Evolutionary conservation across 2,888 invertebrate genomes (phyloP).

Genomic region (Polydrusus pterygomalis): DNA sequence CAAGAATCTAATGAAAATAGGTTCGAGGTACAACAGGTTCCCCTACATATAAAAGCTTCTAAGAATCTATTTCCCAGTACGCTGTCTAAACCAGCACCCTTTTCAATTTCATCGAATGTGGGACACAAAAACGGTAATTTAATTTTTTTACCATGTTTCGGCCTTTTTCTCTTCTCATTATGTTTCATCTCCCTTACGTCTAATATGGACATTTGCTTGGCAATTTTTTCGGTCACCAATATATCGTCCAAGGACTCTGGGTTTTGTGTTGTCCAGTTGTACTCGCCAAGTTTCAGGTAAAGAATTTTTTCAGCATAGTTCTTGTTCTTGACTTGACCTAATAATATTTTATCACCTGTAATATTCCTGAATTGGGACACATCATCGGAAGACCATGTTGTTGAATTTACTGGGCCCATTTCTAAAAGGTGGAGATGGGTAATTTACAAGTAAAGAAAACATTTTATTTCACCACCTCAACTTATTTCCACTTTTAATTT

Average conservation of each 20-base stretch:
- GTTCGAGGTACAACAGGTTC: too few relatives aligned
- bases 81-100: conserved; percentile 22
- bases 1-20: too few relatives aligned
- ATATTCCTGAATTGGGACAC: conserved; percentile 27
- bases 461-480: too few relatives aligned
- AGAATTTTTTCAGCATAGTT: conserved; percentile 33
- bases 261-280: conserved; percentile 11
- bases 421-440: conserved; percentile 29
- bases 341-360: conserved; percentile 18
- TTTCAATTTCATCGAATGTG: conserved; percentile 42
- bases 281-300: conserved; percentile 33
- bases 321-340: conserved; percentile 29
- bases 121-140: conserved; percentile 40
- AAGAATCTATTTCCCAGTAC: conserved; percentile 3
- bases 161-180: conserved; percentile 15
- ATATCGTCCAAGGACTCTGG: conserved; percentile 26
- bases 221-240: conserved; percentile 34
- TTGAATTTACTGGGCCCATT: conserved; percentile 35
- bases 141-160: conserved; percentile 14
- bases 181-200: conserved; percentile 43
- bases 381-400: conserved; percentile 29
- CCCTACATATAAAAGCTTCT: too few relatives aligned
- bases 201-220: conserved; percentile 27
- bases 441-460: too few relatives aligned
- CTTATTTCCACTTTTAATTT: too few relatives aligned